Evolutionary conservation across 2,888 invertebrate genomes (phyloP).

Genomic region (Resseliella maxima): DNA sequence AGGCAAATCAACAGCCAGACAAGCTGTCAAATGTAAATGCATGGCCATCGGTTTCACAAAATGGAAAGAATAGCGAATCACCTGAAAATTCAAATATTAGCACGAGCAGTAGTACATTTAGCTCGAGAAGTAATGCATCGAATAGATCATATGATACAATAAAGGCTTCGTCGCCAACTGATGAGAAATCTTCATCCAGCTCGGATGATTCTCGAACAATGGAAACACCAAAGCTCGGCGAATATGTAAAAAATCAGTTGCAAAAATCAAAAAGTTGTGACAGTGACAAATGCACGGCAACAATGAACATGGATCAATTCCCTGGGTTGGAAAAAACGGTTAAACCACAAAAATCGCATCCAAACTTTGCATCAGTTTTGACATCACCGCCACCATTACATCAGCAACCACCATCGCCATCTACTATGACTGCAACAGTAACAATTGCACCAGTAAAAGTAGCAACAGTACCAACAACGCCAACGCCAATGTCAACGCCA

Average conservation of each 20-base stretch:
- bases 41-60: conserved; percentile 55
- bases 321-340: conserved; percentile 68
- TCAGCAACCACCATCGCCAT: conserved; percentile 56
- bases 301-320: conserved; percentile 67
- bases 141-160: neutral
- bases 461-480: neutral
- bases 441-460: neutral
- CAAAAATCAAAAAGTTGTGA: conserved; percentile 68
- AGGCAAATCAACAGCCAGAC: conserved; percentile 35
- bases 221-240: conserved; percentile 56
- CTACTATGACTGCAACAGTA: neutral
- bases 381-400: conserved; percentile 58
- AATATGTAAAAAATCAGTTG: conserved; percentile 59
- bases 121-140: conserved; percentile 49
- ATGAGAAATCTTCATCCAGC: neutral
- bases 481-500: no score
- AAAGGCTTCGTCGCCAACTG: neutral
- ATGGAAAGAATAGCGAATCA: conserved; percentile 50
- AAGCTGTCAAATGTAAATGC: conserved; percentile 1
- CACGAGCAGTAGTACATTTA: conserved; percentile 54
- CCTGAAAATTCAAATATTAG: conserved; percentile 53
- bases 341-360: conserved; percentile 63
- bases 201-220: neutral
- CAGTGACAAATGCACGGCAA: conserved; percentile 62
- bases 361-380: conserved; percentile 56